Evolutionary conservation across 2,888 invertebrate species (phyloP), one percentile per base, ranked within the genome.

Genomic region (Sphinx pinastri): DNA sequence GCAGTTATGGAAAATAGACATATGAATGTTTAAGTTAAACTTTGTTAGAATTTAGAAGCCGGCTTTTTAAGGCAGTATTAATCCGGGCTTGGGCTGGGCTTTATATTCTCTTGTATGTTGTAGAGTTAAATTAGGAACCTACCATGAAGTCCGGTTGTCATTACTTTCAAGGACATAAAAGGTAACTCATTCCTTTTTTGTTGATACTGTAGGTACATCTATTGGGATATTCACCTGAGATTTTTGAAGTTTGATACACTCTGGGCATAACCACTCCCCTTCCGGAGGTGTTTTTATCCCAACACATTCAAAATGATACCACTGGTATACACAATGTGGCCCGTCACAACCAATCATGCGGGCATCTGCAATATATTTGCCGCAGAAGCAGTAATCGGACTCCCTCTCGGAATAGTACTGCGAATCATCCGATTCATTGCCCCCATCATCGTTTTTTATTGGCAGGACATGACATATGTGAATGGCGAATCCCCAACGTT

Each of bases 321-420:
- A 92, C 69, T 91, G 84, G 3, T 80, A 68, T 0, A 45, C 66
- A 69, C 91, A 92, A 0, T 74, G 72, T 0, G 84, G 77, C 0
- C 81, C 86, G 73, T 92, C 91, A 55, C 92, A 92, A 0, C 87
- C 91, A 51, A 91, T 91, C 91, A 91, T 91, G 0, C 77, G 79
- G 0, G 84, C 74, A 10, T 84, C 82, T 2, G 77, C 76, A 3
- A 87, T 74, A 38, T 83, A 77, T 71, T 84, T 84, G 0, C 88
- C 88, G 57, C 91, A 91, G 25, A 77, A 84, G 71, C 91, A 92
- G 69, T 82, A 88, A 8, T 83, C 81, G 2, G 79, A 78, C 58
- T 85, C 82, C 4, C 83, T 76, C 59, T 77, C 76, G 3, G 74
- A 69, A 49, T 72, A 71, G 72, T 70, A 73, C 57, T 73, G 71